A percentile compares a stretch with the other conserved stretches of the same genome.
Conservation (phyloP, 64 coral and sea anemone species). For the Pocillopora damicornis region DNA sequence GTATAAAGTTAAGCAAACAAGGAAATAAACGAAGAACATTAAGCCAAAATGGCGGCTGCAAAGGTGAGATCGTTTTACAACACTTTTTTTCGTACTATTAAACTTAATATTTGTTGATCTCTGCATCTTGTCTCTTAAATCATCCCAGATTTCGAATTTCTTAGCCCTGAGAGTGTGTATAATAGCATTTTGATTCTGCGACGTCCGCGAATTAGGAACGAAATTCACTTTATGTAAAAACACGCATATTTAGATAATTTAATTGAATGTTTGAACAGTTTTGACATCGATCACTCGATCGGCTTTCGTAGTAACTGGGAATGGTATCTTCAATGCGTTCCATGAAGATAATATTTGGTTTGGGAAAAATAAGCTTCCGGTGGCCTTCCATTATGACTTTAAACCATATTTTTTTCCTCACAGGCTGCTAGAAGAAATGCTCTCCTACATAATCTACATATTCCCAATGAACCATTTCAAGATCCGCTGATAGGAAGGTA, state of each 20-base stretch:
- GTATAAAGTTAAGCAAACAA: not conserved
- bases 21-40: not conserved
- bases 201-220: too few relatives aligned
- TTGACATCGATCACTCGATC: too few relatives aligned
- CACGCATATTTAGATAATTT: too few relatives aligned
- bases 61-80: not conserved
- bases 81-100: not conserved
- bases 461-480: conserved; percentile 69
- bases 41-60: conserved; percentile 15
- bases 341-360: not conserved
- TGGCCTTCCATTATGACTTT: not conserved
- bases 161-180: too few relatives aligned
- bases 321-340: too few relatives aligned
- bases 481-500: conserved; percentile 70
- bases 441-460: not conserved
- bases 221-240: too few relatives aligned
- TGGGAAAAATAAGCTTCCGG: not conserved
- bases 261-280: too few relatives aligned
- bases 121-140: not conserved
- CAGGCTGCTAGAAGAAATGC: conserved; percentile 48
- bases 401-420: not conserved
- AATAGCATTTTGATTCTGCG: too few relatives aligned
- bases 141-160: too few relatives aligned
- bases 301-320: too few relatives aligned
- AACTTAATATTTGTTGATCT: not conserved